Conservation (phyloP, 2,888 invertebrate genomes). For the Vanessa cardui region DNA sequence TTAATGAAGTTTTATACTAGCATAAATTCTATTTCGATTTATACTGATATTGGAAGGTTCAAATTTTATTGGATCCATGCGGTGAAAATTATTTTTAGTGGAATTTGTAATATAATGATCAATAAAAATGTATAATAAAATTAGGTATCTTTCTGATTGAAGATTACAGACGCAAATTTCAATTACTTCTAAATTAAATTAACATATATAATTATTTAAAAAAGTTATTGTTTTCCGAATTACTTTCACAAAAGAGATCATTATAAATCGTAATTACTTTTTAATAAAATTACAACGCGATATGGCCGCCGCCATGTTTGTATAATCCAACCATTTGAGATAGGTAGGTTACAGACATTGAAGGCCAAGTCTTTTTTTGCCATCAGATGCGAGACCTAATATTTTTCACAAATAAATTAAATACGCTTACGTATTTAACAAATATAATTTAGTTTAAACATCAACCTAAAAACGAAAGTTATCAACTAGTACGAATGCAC, state of each 20-base stretch:
- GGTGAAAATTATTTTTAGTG: background rate
- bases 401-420: slow-evolving; percentile 10
- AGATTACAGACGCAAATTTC: no score
- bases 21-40: background rate
- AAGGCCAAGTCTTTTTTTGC: background rate
- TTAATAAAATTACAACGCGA: slow-evolving; percentile 47
- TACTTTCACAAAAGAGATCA: slow-evolving; percentile 14
- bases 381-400: background rate
- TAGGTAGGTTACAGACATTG: slow-evolving; percentile 33
- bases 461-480: background rate
- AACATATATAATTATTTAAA: no score
- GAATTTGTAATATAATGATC: background rate
- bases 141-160: no score
- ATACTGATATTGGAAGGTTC: background rate
- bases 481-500: slow-evolving; percentile 27
- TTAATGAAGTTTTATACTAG: background rate
- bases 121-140: background rate
- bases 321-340: slow-evolving; percentile 62
- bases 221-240: background rate
- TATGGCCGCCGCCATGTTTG: slow-evolving; percentile 57
- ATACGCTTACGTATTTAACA: slow-evolving; percentile 2
- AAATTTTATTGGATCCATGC: background rate
- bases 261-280: slow-evolving; percentile 17
- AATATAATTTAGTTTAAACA: background rate
- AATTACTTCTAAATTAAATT: no score